Conservation (phyloP, 2,888 invertebrate genomes). For the Cantharis flavilabris region DNA sequence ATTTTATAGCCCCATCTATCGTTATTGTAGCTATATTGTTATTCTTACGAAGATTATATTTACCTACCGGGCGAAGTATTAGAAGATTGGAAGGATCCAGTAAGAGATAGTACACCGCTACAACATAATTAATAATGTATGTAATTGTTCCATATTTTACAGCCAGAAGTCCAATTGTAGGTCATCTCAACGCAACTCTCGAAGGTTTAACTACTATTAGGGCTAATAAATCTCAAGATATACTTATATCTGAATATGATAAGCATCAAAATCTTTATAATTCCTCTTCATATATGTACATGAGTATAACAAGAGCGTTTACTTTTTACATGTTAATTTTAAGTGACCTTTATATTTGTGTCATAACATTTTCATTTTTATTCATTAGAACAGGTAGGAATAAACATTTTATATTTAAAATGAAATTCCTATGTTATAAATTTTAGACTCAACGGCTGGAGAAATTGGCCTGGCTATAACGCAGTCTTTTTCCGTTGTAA, state of each 20-base stretch:
- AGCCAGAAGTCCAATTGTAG: constrained; percentile 53
- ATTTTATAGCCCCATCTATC: constrained; percentile 67
- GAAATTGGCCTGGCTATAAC: constrained; percentile 81
- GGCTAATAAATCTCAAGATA: constrained; percentile 45
- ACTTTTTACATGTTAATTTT: not conserved
- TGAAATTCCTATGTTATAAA: not conserved
- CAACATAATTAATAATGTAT: too few species aligned
- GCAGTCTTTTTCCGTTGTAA: constrained; percentile 77
- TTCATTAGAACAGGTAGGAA: not conserved
- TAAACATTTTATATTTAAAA: too few species aligned
- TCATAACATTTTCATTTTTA: not conserved
- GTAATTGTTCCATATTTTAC: constrained; percentile 39
- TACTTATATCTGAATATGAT: constrained; percentile 48
- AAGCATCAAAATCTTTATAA: constrained; percentile 50
- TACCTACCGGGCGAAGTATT: constrained; percentile 75
- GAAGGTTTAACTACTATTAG: constrained; percentile 51
- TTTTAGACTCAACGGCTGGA: constrained; percentile 65
- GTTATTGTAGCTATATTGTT: constrained; percentile 67
- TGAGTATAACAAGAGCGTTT: constrained; percentile 38
- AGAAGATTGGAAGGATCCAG: constrained; percentile 72
- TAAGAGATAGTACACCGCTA: constrained; percentile 50
- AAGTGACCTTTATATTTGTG: not conserved
- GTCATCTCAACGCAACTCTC: constrained; percentile 50
- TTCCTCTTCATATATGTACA: constrained; percentile 47
- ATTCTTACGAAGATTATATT: constrained; percentile 66